Base-by-base conservation (phyloP, 2,113 vertebrate genomes). In the Pteropus alecto region DNA sequence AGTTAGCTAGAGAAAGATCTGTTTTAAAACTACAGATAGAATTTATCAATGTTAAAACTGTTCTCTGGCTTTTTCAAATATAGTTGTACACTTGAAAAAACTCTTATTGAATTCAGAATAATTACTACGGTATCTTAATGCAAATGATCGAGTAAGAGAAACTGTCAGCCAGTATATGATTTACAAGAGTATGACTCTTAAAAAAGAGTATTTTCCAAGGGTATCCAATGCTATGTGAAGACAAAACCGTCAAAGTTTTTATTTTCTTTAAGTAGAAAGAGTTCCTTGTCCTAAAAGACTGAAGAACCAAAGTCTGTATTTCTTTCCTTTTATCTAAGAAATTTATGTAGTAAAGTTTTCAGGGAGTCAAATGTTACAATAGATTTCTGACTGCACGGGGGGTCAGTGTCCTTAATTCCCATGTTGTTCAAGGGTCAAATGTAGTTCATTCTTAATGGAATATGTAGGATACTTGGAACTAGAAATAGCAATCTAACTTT, bases 121-220 rank as follows among this genome's bases (percentile, higher is more conserved):
- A 78, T 10, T 76, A 54, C 24, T 58, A 60, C 0, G 71, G 51
- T 60, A 78, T 90, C 30, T 95, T 74, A 71, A 77, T 67, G 24
- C 21, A 89, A 94, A 96, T 61, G 46, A 94, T 51, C 68, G 86
- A 91, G 35, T 88, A 91, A 90, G 33, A 83, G 41, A 91, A 88
- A 92, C 14, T 61, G 3, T 63, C 46, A 74, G 41, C 19, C 28
- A 65, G 13, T 95, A 33, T 74, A 71, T 81, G n/a, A 87, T 77
- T 60, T 84, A 51, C 18, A 48, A 67, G 33, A 78, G 6, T 41
- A 85, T 24, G 7, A 58, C 13, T 13, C 38, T 48, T 24, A 33
- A 70, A 71, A 90, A 90, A 24, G 90, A 54, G 11, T 79, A 46
- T 84, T 21, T 93, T 94, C 51, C 48, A 86, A 61, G 30, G 1